Evolutionary conservation across 92 coral and sea anemone species (phyloP).

Genomic region (Zoanthus sansibaricus): DNA sequence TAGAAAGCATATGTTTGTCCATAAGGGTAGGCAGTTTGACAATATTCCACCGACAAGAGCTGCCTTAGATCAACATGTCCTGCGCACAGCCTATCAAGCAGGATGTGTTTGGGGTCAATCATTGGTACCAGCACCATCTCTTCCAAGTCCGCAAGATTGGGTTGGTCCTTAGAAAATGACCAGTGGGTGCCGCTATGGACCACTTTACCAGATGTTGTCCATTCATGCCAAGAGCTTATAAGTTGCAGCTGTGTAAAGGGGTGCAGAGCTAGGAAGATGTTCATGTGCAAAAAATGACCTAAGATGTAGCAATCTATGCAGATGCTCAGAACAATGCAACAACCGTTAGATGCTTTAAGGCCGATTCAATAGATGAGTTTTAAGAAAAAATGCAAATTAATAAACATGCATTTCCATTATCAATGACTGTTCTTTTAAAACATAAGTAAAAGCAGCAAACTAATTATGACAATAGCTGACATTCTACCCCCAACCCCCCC

Average conservation of each 20-base stretch:
- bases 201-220: conserved; percentile 48
- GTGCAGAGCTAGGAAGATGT: conserved; percentile 60
- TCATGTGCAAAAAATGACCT: conserved; percentile 55
- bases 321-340: conserved; percentile 44
- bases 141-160: conserved; percentile 18
- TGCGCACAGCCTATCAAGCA: conserved; percentile 18
- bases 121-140: conserved; percentile 18
- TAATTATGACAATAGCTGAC: conserved; percentile 15
- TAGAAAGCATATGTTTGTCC: conserved; percentile 26
- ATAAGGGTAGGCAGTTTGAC: conserved; percentile 17
- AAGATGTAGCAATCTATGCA: conserved; percentile 41
- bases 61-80: conserved; percentile 17
- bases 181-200: conserved; percentile 20
- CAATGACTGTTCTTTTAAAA: conserved; percentile 10
- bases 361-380: conserved; percentile 16
- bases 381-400: conserved; percentile 10
- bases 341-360: conserved; percentile 20
- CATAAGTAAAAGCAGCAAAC: conserved; percentile 11
- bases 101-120: conserved; percentile 18
- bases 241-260: conserved; percentile 62
- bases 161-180: conserved; percentile 16
- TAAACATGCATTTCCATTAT: conserved; percentile 14
- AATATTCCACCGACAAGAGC: conserved; percentile 8
- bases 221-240: conserved; percentile 58
- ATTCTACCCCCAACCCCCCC: conserved; percentile 20